Evolutionary conservation across 2,113 vertebrate species (phyloP).

Genomic region (Leptodactylus fuscus): DNA sequence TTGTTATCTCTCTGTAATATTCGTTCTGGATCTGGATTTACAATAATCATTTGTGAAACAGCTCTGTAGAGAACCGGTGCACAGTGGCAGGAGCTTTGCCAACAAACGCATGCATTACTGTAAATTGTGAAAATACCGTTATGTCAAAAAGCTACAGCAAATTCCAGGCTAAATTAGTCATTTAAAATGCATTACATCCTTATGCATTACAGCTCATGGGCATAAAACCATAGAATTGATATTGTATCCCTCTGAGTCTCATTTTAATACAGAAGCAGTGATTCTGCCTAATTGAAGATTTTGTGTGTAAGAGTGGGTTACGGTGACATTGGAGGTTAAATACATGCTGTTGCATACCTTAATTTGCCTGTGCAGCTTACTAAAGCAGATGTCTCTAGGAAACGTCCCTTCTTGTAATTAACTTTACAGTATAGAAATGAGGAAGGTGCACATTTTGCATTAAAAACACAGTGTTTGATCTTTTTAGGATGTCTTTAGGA

Average conservation of each 20-base stretch:
- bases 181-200: constrained; percentile 55
- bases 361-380: constrained; percentile 33
- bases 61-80: constrained; percentile 9
- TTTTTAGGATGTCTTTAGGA: background rate
- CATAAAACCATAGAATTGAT: constrained; percentile 47
- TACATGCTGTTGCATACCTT: constrained; percentile 44
- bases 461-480: constrained; percentile 27
- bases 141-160: constrained; percentile 39
- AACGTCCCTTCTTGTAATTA: constrained; percentile 42
- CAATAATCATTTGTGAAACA: constrained; percentile 40
- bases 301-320: constrained; percentile 32
- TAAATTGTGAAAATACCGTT: constrained; percentile 38
- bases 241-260: constrained; percentile 35
- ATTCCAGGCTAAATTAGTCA: constrained; percentile 47
- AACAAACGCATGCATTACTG: constrained; percentile 42
- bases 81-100: constrained; percentile 10
- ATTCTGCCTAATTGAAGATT: constrained; percentile 47
- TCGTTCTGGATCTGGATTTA: constrained; percentile 29
- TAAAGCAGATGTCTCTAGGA: constrained; percentile 42
- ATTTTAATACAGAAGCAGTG: constrained; percentile 42
- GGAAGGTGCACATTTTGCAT: background rate
- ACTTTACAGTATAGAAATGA: constrained; percentile 50
- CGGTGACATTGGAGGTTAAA: constrained; percentile 54
- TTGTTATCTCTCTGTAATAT: constrained; percentile 37
- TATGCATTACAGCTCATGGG: constrained; percentile 51